These are phyloP conservation scores for Lysiphlebus fabarum DNA, from an alignment of 1,140 invertebrate species.

Conservation along the genomic window DNA sequence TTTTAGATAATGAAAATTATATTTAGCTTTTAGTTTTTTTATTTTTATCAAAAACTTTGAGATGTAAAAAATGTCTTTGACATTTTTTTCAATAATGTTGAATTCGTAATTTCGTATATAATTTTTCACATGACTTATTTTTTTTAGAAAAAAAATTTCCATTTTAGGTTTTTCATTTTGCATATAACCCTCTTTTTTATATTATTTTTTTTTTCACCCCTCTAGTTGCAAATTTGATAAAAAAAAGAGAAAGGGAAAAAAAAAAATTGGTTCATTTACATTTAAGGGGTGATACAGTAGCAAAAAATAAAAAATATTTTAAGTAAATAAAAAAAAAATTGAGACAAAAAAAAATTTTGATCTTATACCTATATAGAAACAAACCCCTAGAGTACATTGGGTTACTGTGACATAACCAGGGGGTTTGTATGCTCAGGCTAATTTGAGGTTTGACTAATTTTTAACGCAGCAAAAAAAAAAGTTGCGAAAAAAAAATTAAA, in stretches of 20 bases:
- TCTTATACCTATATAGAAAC: slow-evolving; percentile 27
- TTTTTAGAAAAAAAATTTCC: too few relatives aligned
- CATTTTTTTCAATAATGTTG: too few relatives aligned
- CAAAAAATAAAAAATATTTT: background rate
- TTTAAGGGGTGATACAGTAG: slow-evolving; percentile 28
- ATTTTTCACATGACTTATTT: too few relatives aligned
- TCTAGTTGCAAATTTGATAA: background rate
- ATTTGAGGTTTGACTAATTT: slow-evolving; percentile 49
- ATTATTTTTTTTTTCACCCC: background rate
- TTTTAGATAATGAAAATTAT: too few relatives aligned
- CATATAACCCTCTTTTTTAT: too few relatives aligned
- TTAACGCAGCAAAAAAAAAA: slow-evolving; percentile 34
- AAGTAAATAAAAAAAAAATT: background rate
- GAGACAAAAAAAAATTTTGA: slow-evolving; percentile 6
- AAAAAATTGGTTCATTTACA: slow-evolving; percentile 36
- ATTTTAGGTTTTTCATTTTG: too few relatives aligned
- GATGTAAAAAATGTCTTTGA: too few relatives aligned
- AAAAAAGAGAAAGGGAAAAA: too few relatives aligned
- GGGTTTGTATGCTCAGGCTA: slow-evolving; percentile 28
- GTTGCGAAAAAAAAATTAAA: slow-evolving; percentile 37
- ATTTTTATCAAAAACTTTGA: too few relatives aligned
- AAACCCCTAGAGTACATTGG: slow-evolving; percentile 30
- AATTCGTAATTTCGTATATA: too few relatives aligned
- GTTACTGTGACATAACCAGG: slow-evolving; percentile 29
- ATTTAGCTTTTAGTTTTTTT: too few relatives aligned